Base-by-base conservation (phyloP, 2,888 invertebrate genomes). In the Pheosia gnoma region DNA sequence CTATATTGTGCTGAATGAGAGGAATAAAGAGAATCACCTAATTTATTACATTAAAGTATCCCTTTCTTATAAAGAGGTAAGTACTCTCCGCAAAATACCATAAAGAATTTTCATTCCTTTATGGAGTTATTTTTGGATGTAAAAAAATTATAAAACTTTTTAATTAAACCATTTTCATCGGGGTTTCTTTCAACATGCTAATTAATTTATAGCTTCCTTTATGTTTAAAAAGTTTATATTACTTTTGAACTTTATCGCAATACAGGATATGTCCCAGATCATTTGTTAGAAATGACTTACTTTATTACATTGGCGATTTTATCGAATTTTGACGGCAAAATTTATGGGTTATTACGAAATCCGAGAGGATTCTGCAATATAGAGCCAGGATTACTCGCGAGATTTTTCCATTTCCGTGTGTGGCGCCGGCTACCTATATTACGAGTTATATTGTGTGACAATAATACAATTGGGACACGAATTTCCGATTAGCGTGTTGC, bases 311-410 rank as follows among this genome's bases (percentile, higher is more conserved):
- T 52, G 38, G 55, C 59, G 68, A 70, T 67, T 64, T 65, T 75
- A 77, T 77, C 67, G 61, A 77, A 70, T 68, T 70, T 70, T 72
- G 66, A 70, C 72, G 65, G 59, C 62, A 66, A 72, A 75, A 77
- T 75, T 77, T 70, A 75, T 70, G 59, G 70, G 60, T 43, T 65
- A 72, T 67, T 70, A 67, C 59, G 59, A 57, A 64, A 71, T 74
- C 60, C 61, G 54, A 57, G 54, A 52, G 59, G 66, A 74, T 65
- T 77, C 69, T 58, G 75, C 62, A 70, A 65, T 64, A 72, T 63
- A 63, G 49, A 60, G 52, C 59, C 39, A 53, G 66, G 75, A 75
- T 77, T 72, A 66, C 61, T 67, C 57, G 58, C 57, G 60, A 52
- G 56, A 65, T 77, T 72, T 75, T 76, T 74, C 67, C 59, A 68